These are phyloP conservation scores for Microtus pennsylvanicus DNA, from an alignment of 2,113 vertebrate genomes.

Conservation along the genomic window DNA sequence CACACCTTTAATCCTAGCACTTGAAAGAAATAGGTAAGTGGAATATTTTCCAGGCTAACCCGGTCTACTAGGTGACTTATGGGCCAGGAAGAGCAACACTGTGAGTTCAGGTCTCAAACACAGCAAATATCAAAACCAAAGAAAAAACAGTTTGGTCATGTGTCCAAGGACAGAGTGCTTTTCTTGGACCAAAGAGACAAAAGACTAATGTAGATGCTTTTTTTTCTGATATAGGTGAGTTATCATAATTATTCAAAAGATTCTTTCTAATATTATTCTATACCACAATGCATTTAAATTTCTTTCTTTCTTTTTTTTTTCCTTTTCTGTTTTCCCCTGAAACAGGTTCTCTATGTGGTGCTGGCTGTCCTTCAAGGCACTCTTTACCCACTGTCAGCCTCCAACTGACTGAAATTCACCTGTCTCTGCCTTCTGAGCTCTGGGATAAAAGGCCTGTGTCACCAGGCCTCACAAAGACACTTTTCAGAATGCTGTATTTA, in stretches of 20 bases:
- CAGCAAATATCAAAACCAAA: neutral
- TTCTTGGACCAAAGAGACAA: too few species aligned
- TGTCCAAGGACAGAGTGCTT: too few species aligned
- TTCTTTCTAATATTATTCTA: neutral
- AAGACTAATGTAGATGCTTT: too few species aligned
- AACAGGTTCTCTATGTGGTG: too few species aligned
- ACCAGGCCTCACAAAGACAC: neutral
- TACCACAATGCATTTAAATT: neutral
- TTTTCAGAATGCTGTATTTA: neutral
- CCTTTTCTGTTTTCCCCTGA: neutral
- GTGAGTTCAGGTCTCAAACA: neutral
- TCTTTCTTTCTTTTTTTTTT: neutral
- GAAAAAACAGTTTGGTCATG: neutral
- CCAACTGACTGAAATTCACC: neutral
- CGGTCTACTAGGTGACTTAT: neutral
- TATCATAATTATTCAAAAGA: neutral
- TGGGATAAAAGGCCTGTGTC: neutral
- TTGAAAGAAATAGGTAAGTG: neutral
- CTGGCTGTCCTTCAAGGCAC: neutral
- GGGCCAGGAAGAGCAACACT: neutral
- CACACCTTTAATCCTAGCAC: neutral
- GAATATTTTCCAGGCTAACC: neutral
- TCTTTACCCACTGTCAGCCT: neutral
- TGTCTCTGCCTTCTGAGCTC: neutral
- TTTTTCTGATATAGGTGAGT: neutral